Base-by-base conservation (phyloP, 2,888 invertebrate genomes). In the Caenorhabditis sp. region DNA sequence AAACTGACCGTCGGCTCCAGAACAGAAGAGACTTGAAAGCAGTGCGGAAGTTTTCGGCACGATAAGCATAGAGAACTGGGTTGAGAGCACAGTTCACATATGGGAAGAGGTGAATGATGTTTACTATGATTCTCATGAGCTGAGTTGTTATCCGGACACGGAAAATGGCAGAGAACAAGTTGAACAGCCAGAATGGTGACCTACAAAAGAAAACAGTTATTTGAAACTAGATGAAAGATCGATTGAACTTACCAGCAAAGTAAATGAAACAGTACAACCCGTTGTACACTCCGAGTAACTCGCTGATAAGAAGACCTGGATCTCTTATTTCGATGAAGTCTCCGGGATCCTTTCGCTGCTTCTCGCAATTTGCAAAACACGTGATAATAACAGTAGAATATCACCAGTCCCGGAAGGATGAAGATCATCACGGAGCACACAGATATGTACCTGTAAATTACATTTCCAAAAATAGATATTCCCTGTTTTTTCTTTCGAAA, bases 31-130 rank as follows among this genome's bases (percentile, higher is more conserved):
- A 89, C 56, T 89, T 86, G 86, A 90, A 91, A 7, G 91, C 91
- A 12, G 80, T 85, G 7, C 91, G 86, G 85, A 91, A 91, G 76
- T 91, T 91, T 79, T 91, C 91, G 12, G 91, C 90, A 22, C 86
- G 79, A 12, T 85, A 87, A 0, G 90, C 92, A 70, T 91, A 91
- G 1, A 91, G 80, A 22, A 91, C 83, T 5, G 91, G 91, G 69
- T 92, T 92, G n/a, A 91, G 83, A 22, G 91, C 91, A 79, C 91
- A 91, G 80, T 91, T 91, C 47, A 92, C 85, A 80, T 91, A 91
- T 14, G 91, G 91, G 69, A 91, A 90, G 28, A 91, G 85, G 59
- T 91, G 91, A 66, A 91, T 84, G 31, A 91, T 89, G 82, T 91
- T 91, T 68, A 92, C 88, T 44, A 92, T 84, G 51, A 91, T 89